Conservation (phyloP, 2,113 vertebrate species). For the Struthio camelus region DNA sequence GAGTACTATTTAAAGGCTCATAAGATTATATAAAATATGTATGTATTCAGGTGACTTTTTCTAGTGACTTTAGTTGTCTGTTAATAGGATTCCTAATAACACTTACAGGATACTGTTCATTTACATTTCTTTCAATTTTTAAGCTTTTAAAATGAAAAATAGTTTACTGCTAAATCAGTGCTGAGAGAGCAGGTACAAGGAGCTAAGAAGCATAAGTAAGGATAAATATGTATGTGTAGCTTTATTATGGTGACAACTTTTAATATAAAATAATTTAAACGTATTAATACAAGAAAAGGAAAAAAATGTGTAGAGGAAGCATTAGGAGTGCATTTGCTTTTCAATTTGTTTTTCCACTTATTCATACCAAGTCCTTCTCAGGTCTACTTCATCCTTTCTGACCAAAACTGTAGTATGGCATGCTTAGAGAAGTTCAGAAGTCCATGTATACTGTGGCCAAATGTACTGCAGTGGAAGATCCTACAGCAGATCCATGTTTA, state of each 20-base stretch:
- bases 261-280: not conserved
- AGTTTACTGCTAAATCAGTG: not conserved
- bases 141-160: not conserved
- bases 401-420: no score
- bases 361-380: not conserved
- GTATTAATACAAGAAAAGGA: no score
- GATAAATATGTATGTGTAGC: not conserved
- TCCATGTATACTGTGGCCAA: no score
- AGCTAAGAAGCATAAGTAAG: not conserved
- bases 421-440: no score
- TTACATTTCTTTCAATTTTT: not conserved
- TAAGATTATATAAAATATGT: not conserved
- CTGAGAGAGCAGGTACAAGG: not conserved
- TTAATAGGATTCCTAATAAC: not conserved
- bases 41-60: not conserved
- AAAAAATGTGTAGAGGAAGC: no score
- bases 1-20: not conserved
- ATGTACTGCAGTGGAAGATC: no score
- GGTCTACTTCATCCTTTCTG: no score
- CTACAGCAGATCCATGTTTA: no score
- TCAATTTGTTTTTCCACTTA: not conserved
- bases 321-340: not conserved
- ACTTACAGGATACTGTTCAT: not conserved
- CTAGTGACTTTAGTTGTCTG: not conserved
- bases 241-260: not conserved